phyloP scores from a whole-genome alignment of 1,140 invertebrate species.

The Manduca sexta region DNA sequence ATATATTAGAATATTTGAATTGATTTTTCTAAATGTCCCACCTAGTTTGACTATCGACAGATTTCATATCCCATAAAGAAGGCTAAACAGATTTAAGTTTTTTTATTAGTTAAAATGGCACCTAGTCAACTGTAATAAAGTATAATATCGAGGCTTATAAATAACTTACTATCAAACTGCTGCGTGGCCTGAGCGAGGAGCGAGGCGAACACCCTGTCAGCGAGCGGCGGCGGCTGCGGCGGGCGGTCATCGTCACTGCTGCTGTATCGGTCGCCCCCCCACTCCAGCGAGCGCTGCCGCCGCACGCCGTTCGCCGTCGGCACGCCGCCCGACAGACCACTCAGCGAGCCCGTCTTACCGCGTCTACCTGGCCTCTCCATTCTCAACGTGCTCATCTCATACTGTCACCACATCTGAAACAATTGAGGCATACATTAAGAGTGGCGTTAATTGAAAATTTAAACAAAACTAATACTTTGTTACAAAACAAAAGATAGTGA shows the following conservation, averaged over 20 bases:
- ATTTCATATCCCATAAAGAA: too few species aligned
- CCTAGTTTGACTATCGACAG: too few species aligned
- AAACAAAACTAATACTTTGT: too few species aligned
- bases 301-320: constrained; percentile 52
- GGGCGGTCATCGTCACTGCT: constrained; percentile 77
- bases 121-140: too few species aligned
- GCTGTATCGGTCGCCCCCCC: constrained; percentile 78
- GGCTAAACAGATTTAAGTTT: too few species aligned
- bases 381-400: constrained; percentile 48
- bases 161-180: constrained; percentile 73
- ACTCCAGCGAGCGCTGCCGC: constrained; percentile 77
- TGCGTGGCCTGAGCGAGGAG: constrained; percentile 77
- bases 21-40: too few species aligned
- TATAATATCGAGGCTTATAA: too few species aligned
- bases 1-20: too few species aligned
- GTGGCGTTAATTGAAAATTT: too few species aligned
- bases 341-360: constrained; percentile 59
- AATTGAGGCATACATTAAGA: constrained; percentile 10
- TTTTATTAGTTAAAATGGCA: too few species aligned
- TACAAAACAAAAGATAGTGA: too few species aligned
- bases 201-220: constrained; percentile 77
- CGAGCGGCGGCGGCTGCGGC: constrained; percentile 72
- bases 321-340: constrained; percentile 44
- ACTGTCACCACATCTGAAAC: constrained; percentile 38
- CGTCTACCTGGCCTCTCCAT: constrained; percentile 65